Conservation (phyloP, 2,888 invertebrate species). For the Meiosimyza decipiens region DNA sequence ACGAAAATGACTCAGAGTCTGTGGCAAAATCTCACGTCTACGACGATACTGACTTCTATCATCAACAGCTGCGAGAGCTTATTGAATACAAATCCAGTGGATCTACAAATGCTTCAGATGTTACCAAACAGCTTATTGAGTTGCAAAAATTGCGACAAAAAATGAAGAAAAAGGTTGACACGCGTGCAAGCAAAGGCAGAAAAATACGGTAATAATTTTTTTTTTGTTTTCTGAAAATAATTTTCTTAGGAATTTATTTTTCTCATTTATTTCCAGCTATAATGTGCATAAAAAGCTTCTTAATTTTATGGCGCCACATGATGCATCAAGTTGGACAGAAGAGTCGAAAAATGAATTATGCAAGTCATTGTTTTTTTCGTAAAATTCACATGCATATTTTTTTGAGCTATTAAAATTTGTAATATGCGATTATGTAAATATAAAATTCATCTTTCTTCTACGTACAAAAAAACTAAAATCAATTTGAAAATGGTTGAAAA, state of each 20-base stretch:
- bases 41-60: constrained; percentile 98
- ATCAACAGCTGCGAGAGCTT: constrained; percentile 88
- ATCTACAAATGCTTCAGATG: constrained; percentile 84
- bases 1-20: not conserved
- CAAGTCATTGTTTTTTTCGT: constrained; percentile 78
- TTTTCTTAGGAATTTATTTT: not conserved
- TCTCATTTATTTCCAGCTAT: constrained; percentile 67
- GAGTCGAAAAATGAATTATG: constrained; percentile 84
- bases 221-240: not conserved
- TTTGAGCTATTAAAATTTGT: no score
- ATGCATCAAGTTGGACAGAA: constrained; percentile 76
- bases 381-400: constrained; percentile 6
- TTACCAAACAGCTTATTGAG: constrained; percentile 91
- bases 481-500: no score
- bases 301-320: constrained; percentile 90
- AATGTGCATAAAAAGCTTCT: constrained; percentile 86
- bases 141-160: constrained; percentile 91
- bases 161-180: constrained; percentile 93
- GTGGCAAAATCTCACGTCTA: constrained; percentile 85
- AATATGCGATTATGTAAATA: no score
- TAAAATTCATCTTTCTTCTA: no score
- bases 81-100: constrained; percentile 91
- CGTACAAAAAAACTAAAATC: no score
- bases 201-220: constrained; percentile 73
- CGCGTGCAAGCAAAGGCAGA: constrained; percentile 93